A percentile compares a stretch with the other conserved stretches of the same genome.
Conservation (phyloP, 2,113 vertebrate genomes). For the Phoenicopterus ruber region DNA sequence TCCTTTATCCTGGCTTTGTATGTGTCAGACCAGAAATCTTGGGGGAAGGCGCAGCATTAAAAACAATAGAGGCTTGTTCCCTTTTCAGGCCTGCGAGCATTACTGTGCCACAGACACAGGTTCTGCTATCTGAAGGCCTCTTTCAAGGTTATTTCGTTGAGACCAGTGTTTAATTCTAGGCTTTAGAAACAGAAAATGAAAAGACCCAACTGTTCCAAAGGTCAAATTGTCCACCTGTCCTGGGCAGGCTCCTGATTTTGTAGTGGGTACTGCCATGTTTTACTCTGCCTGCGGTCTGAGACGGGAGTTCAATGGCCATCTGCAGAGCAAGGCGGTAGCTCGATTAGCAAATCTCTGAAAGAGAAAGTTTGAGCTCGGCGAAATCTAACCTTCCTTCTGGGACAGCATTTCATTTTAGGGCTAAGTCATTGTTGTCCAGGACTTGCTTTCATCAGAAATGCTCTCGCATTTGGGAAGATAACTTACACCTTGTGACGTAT, state of each 20-base stretch:
- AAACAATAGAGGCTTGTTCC: conserved; percentile 1
- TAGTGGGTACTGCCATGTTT: neutral
- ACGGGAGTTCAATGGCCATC: neutral
- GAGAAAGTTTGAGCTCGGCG: neutral
- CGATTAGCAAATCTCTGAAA: neutral
- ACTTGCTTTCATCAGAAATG: neutral
- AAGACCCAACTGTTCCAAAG: neutral
- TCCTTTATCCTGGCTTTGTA: conserved; percentile 18
- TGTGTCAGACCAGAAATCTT: neutral
- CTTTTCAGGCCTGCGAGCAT: neutral
- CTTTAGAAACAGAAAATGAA: conserved; percentile 40
- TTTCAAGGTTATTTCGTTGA: neutral
- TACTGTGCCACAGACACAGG: conserved; percentile 11
- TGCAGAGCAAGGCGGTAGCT: neutral
- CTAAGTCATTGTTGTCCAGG: neutral
- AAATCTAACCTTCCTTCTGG: neutral
- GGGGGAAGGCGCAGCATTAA: neutral
- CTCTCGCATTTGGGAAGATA: neutral
- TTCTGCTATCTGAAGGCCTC: neutral
- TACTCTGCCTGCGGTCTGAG: neutral
- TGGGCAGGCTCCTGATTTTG: neutral
- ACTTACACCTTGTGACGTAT: neutral
- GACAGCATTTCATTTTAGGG: neutral
- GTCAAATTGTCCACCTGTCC: conserved; percentile 18
- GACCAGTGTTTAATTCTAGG: neutral